Percentiles rank a stretch among this genome's conserved stretches.
These are phyloP conservation scores for Thalassaphorura encarpata DNA, from an alignment of 1,140 invertebrate species.

Conservation along the genomic window DNA sequence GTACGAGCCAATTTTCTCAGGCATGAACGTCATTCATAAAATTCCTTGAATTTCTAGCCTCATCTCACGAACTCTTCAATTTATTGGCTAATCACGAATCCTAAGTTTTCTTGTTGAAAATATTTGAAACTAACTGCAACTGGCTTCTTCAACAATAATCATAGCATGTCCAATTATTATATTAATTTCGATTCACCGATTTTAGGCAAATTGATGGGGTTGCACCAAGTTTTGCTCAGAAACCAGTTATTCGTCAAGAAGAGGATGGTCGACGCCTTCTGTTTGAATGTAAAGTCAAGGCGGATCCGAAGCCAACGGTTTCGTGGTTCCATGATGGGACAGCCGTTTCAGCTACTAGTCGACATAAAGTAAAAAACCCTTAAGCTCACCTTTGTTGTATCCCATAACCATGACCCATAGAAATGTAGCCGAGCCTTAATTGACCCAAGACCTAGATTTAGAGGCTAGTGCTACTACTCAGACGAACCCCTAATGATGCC, in stretches of 20 bases:
- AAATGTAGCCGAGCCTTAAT: no score
- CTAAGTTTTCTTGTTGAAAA: not conserved
- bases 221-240: slow-evolving; percentile 94
- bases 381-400: no score
- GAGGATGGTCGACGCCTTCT: slow-evolving; percentile 89
- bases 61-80: not conserved
- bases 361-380: slow-evolving; percentile 74
- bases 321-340: slow-evolving; percentile 82
- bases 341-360: slow-evolving; percentile 59
- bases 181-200: slow-evolving; percentile 24
- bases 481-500: no score
- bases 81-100: not conserved
- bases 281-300: slow-evolving; percentile 91
- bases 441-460: no score
- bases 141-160: not conserved
- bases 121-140: not conserved
- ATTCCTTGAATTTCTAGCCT: no score
- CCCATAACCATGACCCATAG: no score
- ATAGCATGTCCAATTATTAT: not conserved
- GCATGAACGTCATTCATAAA: no score
- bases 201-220: slow-evolving; percentile 90
- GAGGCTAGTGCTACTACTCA: no score
- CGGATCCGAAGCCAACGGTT: slow-evolving; percentile 82
- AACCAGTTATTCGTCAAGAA: slow-evolving; percentile 91
- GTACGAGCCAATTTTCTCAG: no score